Evolutionary conservation across 2,797 vertebrate species (phyloP), one percentile per base, ranked within the genome.

Genomic region (Bovichtus variegatus): DNA sequence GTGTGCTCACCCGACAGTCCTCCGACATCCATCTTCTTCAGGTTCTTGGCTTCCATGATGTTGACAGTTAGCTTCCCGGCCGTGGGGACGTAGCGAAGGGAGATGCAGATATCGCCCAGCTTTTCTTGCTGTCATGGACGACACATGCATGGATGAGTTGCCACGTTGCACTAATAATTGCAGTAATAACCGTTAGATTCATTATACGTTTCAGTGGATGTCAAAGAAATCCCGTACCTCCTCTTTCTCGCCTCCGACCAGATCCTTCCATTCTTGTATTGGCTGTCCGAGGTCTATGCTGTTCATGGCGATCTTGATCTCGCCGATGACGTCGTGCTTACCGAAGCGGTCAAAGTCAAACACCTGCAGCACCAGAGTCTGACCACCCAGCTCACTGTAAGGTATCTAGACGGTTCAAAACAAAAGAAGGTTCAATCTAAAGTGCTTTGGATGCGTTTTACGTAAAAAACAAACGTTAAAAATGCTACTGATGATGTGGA

Each of bases 321-420:
- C 95, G 0, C 97, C 97, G 0, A 98, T 98, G 71, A 95, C 91
- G 8, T 98, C 97, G 0, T 98, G 97, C 81, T 97, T 97, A 31
- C 97, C 97, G 65, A 98, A 98, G 27, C 97, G 96, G 74, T 98
- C 97, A 78, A 97, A 98, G 88, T 98, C 97, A 59, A 96, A 98
- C 44, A 97, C 96, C 4, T 96, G 94, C 87, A 98, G 90, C 71
- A 97, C 95, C 71, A 98, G 91, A 23, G 94, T 96, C 89, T 97
- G 95, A n/a, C 96, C 97, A 0, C 96, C 97, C 71, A 98, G 80
- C 82, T 97, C 97, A 29, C 78, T 94, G 23, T 97, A 98, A 4
- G 96, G 95, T 34, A 97, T 95, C 97, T 97, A 81, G 3, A 67
- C 5, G 10, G 9, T 0, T 21, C 0, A 27, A 29, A 50, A 40